Evolutionary conservation across 2,113 vertebrate genomes (phyloP).

Genomic region (Boleophthalmus pectinirostris): DNA sequence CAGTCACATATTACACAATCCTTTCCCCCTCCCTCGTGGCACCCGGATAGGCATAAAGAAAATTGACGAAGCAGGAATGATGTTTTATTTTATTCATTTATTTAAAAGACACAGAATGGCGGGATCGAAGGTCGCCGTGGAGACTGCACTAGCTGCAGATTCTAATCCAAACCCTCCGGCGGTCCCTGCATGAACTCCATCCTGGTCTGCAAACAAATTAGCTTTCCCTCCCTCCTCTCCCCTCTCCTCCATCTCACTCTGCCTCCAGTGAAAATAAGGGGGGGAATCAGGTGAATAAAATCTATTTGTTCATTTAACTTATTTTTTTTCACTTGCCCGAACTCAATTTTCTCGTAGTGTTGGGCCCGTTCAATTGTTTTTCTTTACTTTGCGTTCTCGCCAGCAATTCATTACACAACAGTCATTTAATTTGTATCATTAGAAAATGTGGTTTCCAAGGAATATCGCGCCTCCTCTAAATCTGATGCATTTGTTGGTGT

Average conservation of each 20-base stretch:
- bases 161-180: slow-evolving; percentile 64
- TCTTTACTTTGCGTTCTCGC: slow-evolving; percentile 32
- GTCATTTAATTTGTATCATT: slow-evolving; percentile 65
- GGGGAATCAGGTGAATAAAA: slow-evolving; percentile 65
- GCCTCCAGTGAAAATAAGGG: slow-evolving; percentile 47
- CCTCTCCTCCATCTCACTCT: slow-evolving; percentile 40
- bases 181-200: slow-evolving; percentile 66
- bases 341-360: slow-evolving; percentile 48
- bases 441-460: slow-evolving; percentile 52
- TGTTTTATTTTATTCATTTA: slow-evolving; percentile 57
- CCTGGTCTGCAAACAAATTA: slow-evolving; percentile 72
- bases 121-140: slow-evolving; percentile 60
- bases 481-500: slow-evolving; percentile 36
- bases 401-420: slow-evolving; percentile 62
- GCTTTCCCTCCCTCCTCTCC: slow-evolving; percentile 23
- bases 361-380: slow-evolving; percentile 33
- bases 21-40: slow-evolving; percentile 2
- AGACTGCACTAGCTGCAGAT: slow-evolving; percentile 54
- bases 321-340: slow-evolving; percentile 37
- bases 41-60: neutral
- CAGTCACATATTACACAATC: slow-evolving; percentile 13
- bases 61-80: slow-evolving; percentile 25
- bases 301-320: slow-evolving; percentile 65
- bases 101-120: slow-evolving; percentile 60
- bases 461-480: slow-evolving; percentile 29